Evolutionary conservation across 2,113 vertebrate genomes (phyloP), one percentile per base, ranked within the genome.

Genomic region (Geococcyx californianus): DNA sequence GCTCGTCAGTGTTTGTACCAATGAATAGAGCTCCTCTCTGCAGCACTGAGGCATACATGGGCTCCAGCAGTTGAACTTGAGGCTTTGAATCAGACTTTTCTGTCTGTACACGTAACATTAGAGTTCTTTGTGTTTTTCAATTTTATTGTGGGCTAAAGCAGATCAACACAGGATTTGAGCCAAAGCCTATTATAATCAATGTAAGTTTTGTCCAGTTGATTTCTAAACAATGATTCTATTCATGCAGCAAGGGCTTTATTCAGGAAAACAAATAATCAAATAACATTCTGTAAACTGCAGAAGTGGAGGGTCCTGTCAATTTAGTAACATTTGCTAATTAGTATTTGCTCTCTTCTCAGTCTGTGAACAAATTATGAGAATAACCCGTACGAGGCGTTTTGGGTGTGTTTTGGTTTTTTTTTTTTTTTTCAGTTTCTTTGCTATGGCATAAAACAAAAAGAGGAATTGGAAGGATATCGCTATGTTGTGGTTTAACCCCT

Each of bases 101-200:
- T 54, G 16, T 80, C 55, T 64, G 79, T 36, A 33, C 19, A 42
- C n/a, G n/a, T n/a, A 85, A 52, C 49, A 47, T 13, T 88, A 89
- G 47, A 87, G 76, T 40, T 88, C 85, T 86, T 96, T 92, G 64
- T 96, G 40, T 81, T 81, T 73, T 60, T 87, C 58, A 21, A 1
- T 91, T 78, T 78, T 56, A 52, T 89, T 84, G 69, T 84, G 86
- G 69, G 76, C 64, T 86, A 76, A 87, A 89, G 79, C 94, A 96
- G 74, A 95, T 87, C 92, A 96, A 90, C 72, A 51, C 62, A 40
- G 85, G 73, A 86, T 90, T 92, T 75, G 76, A 95, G 93, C 95
- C 92, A 94, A 96, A 93, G 85, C 93, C 93, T 17, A 76, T 95
- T 91, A 81, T 16, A 1, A 34, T 92, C 72, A 84, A 63, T 96